Conservation (phyloP, 2,888 invertebrate species). For the Steinernema carpocapsae region DNA sequence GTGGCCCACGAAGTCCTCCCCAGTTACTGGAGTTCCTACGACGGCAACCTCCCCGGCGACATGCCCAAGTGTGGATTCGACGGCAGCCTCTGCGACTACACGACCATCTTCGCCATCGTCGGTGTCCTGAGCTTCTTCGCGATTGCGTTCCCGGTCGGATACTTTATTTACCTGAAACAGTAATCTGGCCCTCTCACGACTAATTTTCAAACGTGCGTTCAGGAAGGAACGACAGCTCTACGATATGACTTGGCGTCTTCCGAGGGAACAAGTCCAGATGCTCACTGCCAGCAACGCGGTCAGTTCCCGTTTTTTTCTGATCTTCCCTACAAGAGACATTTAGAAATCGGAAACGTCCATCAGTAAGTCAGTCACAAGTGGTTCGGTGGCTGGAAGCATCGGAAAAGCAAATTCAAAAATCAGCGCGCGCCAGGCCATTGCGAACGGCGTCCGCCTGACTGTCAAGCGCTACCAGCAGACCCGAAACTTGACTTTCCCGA, state of each 20-base stretch:
- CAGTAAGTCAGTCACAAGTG: slow-evolving; percentile 57
- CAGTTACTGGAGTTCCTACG: slow-evolving; percentile 59
- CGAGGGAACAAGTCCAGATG: slow-evolving; percentile 56
- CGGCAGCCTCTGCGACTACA: slow-evolving; percentile 62
- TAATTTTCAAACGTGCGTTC: not conserved
- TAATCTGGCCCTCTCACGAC: slow-evolving; percentile 35
- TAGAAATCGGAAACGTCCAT: slow-evolving; percentile 62
- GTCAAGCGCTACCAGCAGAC: slow-evolving; percentile 64
- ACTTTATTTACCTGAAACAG: slow-evolving; percentile 66
- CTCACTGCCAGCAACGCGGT: slow-evolving; percentile 38
- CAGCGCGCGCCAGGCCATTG: slow-evolving; percentile 64
- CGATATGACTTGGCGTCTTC: slow-evolving; percentile 68
- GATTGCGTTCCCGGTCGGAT: slow-evolving; percentile 54
- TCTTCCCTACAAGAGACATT: not conserved
- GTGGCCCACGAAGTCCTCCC: slow-evolving; percentile 64
- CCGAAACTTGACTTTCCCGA: slow-evolving; percentile 62
- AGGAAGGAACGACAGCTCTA: slow-evolving; percentile 64
- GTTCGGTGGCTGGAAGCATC: slow-evolving; percentile 59
- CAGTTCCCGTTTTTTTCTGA: slow-evolving; percentile 1
- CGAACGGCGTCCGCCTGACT: slow-evolving; percentile 63
- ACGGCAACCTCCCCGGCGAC: slow-evolving; percentile 59
- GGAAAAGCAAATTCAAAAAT: slow-evolving; percentile 58
- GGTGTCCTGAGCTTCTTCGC: slow-evolving; percentile 53
- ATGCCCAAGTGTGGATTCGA: slow-evolving; percentile 66
- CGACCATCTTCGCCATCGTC: slow-evolving; percentile 51